These are phyloP conservation scores for Drosophila nigricruria DNA, from an alignment of 2,888 invertebrate species.

Conservation along the genomic window DNA sequence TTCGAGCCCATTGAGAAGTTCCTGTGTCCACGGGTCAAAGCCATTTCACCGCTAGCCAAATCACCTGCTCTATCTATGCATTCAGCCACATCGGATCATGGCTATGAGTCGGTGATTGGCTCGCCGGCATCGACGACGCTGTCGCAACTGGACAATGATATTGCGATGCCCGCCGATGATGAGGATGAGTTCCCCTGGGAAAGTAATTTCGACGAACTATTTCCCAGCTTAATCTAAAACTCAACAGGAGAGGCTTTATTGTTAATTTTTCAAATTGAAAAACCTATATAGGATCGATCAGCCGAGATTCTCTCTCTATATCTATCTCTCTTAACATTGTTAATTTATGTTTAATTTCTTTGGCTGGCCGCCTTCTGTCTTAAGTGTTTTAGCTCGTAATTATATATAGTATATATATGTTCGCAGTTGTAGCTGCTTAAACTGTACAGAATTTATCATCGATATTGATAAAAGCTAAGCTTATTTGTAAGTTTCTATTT, in stretches of 20 bases:
- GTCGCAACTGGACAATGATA: slow-evolving; percentile 63
- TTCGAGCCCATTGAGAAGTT: slow-evolving; percentile 83
- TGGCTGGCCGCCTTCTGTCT: slow-evolving; percentile 59
- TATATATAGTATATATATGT: neutral
- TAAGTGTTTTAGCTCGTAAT: slow-evolving; percentile 45
- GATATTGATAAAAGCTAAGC: slow-evolving; percentile 46
- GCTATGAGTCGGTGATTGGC: slow-evolving; percentile 89
- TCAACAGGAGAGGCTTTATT: slow-evolving; percentile 14
- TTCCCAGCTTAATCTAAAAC: slow-evolving; percentile 89
- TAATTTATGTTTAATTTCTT: slow-evolving; percentile 36
- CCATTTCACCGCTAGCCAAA: slow-evolving; percentile 81
- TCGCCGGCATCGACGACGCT: slow-evolving; percentile 85
- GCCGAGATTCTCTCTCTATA: slow-evolving; percentile 37
- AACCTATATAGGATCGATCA: slow-evolving; percentile 28
- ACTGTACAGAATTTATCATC: slow-evolving; percentile 58
- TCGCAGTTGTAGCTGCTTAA: slow-evolving; percentile 3
- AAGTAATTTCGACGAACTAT: slow-evolving; percentile 91
- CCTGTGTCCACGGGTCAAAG: slow-evolving; percentile 72
- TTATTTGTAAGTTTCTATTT: slow-evolving; percentile 71
- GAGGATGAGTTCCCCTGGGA: slow-evolving; percentile 89
- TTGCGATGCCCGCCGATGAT: slow-evolving; percentile 40
- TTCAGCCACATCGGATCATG: slow-evolving; percentile 87
- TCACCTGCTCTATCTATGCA: slow-evolving; percentile 80
- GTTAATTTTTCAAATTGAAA: slow-evolving; percentile 62
- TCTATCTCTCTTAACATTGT: slow-evolving; percentile 41